phyloP scores from a whole-genome alignment of 1,140 invertebrate species.

The Leptinotarsa undecemlineata region DNA sequence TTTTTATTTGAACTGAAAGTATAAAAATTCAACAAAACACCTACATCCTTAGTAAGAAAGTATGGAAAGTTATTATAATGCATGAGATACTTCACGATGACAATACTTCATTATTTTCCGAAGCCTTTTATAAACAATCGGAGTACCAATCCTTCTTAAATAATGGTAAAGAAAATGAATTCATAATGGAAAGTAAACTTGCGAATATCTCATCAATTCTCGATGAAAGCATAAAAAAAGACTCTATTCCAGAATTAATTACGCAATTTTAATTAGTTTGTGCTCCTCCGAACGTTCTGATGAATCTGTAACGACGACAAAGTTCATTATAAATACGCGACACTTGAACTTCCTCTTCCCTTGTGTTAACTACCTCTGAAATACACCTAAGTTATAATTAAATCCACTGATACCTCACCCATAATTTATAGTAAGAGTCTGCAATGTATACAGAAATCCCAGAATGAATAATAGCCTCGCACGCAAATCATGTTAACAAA shows the following conservation, averaged over 20 bases:
- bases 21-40: no score
- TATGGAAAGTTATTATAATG: no score
- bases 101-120: no score
- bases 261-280: conserved; percentile 45
- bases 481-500: conserved; percentile 17
- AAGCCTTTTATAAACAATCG: no score
- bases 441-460: conserved; percentile 20
- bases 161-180: not conserved
- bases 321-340: conserved; percentile 42
- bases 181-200: not conserved
- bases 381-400: conserved; percentile 42
- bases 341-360: conserved; percentile 34
- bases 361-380: conserved; percentile 24
- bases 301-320: conserved; percentile 40
- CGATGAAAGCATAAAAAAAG: conserved; percentile 20
- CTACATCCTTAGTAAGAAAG: no score
- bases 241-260: conserved; percentile 39
- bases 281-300: conserved; percentile 35
- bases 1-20: no score
- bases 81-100: no score
- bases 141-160: no score
- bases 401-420: conserved; percentile 37
- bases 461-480: conserved; percentile 22
- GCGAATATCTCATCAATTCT: not conserved
- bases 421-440: conserved; percentile 25